Base-by-base conservation (phyloP, 2,797 vertebrate genomes). In the Aratinga solstitialis region DNA sequence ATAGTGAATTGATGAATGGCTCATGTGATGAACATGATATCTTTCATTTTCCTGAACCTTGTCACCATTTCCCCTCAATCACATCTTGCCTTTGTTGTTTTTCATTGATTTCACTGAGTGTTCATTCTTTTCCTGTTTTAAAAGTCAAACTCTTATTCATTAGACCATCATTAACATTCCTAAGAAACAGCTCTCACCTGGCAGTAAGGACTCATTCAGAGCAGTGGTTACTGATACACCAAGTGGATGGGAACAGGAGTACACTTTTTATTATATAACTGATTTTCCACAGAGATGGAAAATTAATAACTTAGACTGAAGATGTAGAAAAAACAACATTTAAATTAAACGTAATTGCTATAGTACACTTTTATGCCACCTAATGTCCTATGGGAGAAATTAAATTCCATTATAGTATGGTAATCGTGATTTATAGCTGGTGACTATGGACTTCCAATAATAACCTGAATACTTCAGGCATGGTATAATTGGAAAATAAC, bases 341-440 rank as follows among this genome's bases (percentile, higher is more conserved):
- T 80, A 65, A 87, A 56, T 82, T 47, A 71, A 92, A 89, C 19
- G 13, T 84, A 78, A 76, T 93, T 93, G 82, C 79, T 66, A 11
- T 24, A 69, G 45, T 47, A 50, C 40, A 27, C 13, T 71, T 48
- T 34, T 47, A 62, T 77, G 68, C 34, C 72, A 76, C 48, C 75
- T 83, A 38, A 84, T 63, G 18, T 93, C 63, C 84, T 51, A 42
- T 40, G 73, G 63, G 59, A 83, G 50, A 92, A 85, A 54, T 24
- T 29, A 92, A 93, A 79, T 82, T 40, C 42, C 36, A 43, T 94
- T 88, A 42, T 7, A 53, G 16, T 53, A 47, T 58, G 67, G 32
- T 94, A 82, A 89, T 58, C 13, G 18, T 47, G 63, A 92, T 51
- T 69, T 84, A 83, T 65, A 80, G n/a, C 56, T 83, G 17, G 29